Percentiles rank a stretch among this genome's conserved stretches.
Conservation (phyloP, 2,888 invertebrate genomes). For the Eupithecia centaureata region DNA sequence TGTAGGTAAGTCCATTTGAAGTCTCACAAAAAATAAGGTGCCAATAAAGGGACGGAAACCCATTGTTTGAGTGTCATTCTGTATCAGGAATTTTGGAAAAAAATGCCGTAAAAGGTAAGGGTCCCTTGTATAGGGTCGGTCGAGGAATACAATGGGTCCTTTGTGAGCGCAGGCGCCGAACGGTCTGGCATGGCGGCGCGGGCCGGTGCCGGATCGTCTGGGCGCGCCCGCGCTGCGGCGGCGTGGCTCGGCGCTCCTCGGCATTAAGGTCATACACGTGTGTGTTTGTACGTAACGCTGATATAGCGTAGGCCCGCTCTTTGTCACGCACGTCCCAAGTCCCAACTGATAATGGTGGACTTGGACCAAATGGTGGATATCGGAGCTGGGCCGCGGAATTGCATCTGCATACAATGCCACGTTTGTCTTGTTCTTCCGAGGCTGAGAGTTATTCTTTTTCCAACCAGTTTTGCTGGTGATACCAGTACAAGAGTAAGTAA, state of each 20-base stretch:
- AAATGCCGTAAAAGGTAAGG: conserved; percentile 67
- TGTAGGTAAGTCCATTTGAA: conserved; percentile 75
- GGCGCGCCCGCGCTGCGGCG: conserved; percentile 35
- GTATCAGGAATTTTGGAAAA: conserved; percentile 78
- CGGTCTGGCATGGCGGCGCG: conserved; percentile 73
- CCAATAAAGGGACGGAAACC: conserved; percentile 84
- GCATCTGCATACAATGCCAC: conserved; percentile 61
- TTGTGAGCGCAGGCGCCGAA: conserved; percentile 81
- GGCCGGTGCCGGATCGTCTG: conserved; percentile 65
- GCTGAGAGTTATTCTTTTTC: conserved; percentile 5
- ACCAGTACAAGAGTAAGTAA: not conserved
- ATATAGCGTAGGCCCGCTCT: conserved; percentile 33
- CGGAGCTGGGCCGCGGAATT: conserved; percentile 47
- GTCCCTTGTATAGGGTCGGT: conserved; percentile 71
- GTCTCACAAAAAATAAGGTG: conserved; percentile 80
- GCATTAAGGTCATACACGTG: conserved; percentile 3
- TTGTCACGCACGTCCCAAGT: conserved; percentile 48
- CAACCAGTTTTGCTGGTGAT: not conserved
- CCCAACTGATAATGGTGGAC: conserved; percentile 37
- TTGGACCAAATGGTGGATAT: conserved; percentile 29
- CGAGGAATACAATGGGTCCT: conserved; percentile 78
- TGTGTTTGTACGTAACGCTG: conserved; percentile 28
- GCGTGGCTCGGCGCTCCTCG: conserved; percentile 25
- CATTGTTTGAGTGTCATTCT: conserved; percentile 81
- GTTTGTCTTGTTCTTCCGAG: conserved; percentile 34